phyloP scores from a whole-genome alignment of 2,888 invertebrate genomes.

The Nymphalis polychloros region DNA sequence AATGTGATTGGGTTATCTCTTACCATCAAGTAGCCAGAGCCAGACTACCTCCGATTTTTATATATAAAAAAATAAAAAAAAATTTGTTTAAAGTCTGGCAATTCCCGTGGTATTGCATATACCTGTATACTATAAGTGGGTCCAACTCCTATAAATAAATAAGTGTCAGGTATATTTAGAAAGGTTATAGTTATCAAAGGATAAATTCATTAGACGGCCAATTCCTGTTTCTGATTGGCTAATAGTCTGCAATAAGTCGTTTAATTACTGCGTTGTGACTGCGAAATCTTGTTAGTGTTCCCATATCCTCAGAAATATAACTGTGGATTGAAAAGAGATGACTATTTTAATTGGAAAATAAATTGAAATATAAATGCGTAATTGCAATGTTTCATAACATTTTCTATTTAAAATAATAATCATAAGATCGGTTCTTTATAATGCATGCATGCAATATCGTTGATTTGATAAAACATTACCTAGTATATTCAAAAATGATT shows the following conservation, averaged over 20 bases:
- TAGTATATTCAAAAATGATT: too few species aligned
- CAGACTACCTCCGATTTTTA: too few species aligned
- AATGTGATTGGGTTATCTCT: too few species aligned
- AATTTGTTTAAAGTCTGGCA: neutral
- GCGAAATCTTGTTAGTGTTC: slow-evolving; percentile 16
- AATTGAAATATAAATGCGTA: too few species aligned
- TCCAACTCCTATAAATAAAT: neutral
- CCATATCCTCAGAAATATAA: neutral
- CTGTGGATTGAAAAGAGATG: neutral
- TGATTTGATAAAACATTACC: too few species aligned
- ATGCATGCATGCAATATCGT: too few species aligned
- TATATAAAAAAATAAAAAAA: too few species aligned
- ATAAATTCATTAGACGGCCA: slow-evolving; percentile 13
- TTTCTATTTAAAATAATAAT: neutral
- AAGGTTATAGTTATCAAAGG: slow-evolving; percentile 10
- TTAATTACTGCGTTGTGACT: slow-evolving; percentile 20
- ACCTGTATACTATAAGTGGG: too few species aligned
- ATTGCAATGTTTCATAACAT: too few species aligned
- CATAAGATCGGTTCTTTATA: too few species aligned
- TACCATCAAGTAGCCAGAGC: too few species aligned
- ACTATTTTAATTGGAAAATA: neutral
- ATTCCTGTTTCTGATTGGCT: slow-evolving; percentile 16
- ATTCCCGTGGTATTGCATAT: too few species aligned
- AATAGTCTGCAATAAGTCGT: slow-evolving; percentile 13
- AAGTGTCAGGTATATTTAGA: neutral